These are phyloP conservation scores for Nixonia krombeini DNA, from an alignment of 1,140 invertebrate species.

Conservation along the genomic window DNA sequence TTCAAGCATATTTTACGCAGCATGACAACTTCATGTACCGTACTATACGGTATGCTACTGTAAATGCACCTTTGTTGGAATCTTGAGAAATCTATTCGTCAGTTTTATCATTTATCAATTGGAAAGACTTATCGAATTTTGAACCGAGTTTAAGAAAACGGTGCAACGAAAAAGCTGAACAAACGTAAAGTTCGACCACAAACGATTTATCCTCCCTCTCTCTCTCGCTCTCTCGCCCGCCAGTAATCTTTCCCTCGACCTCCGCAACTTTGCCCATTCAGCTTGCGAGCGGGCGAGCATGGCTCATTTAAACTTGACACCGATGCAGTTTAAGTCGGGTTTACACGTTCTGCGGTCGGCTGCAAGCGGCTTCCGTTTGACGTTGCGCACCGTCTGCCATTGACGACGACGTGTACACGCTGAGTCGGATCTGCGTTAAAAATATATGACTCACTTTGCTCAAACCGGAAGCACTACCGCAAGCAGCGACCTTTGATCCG, in stretches of 20 bases:
- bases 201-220: neutral
- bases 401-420: conserved; percentile 15
- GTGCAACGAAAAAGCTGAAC: neutral
- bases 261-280: neutral
- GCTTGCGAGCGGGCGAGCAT: neutral
- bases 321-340: conserved; percentile 27
- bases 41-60: too few relatives aligned
- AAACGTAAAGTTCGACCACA: neutral
- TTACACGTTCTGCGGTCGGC: conserved; percentile 27
- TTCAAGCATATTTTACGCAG: too few relatives aligned
- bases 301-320: conserved; percentile 39
- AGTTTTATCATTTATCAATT: too few relatives aligned
- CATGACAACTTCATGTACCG: too few relatives aligned
- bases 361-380: conserved; percentile 51
- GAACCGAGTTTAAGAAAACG: neutral
- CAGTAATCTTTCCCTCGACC: too few relatives aligned
- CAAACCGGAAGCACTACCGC: conserved; percentile 51
- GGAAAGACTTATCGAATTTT: neutral
- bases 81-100: too few relatives aligned
- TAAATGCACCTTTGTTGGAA: too few relatives aligned
- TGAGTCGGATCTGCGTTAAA: conserved; percentile 32
- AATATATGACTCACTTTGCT: conserved; percentile 60
- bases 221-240: conserved; percentile 14
- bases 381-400: conserved; percentile 38
- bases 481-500: too few relatives aligned